Evolutionary conservation across 1,140 invertebrate genomes (phyloP).

Genomic region (Hylaeus anthracinus): DNA sequence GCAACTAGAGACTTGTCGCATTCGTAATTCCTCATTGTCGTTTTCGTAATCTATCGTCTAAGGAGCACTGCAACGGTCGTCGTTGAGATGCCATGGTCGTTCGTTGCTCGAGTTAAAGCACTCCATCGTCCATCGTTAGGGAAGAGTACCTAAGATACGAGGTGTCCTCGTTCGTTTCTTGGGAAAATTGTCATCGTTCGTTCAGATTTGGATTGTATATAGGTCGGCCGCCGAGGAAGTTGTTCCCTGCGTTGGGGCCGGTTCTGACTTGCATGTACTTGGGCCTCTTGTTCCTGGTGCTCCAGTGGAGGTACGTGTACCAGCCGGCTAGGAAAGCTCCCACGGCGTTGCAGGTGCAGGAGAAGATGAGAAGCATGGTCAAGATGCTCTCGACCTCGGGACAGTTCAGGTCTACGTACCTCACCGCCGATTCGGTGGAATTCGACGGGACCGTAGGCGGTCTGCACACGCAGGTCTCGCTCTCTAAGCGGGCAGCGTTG

Average conservation of each 20-base stretch:
- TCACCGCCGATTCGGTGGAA: constrained; percentile 37
- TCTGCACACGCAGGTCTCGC: constrained; percentile 74
- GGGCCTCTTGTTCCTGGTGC: constrained; percentile 68
- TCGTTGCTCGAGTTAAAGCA: neutral
- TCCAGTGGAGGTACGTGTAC: constrained; percentile 81
- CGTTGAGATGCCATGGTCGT: no score
- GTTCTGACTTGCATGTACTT: constrained; percentile 79
- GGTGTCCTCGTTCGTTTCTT: neutral
- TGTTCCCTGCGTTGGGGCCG: constrained; percentile 65
- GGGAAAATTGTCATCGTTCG: constrained; percentile 67
- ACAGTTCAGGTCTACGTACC: constrained; percentile 80
- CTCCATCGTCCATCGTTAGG: constrained; percentile 22
- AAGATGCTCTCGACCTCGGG: constrained; percentile 78
- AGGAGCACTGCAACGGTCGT: no score
- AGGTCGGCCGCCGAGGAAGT: constrained; percentile 60
- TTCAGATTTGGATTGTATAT: constrained; percentile 69
- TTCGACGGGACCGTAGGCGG: constrained; percentile 55
- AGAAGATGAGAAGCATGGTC: constrained; percentile 78
- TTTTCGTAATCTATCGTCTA: no score
- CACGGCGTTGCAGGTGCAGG: constrained; percentile 76
- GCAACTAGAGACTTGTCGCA: neutral
- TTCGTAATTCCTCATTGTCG: no score
- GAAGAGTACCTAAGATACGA: constrained; percentile 38
- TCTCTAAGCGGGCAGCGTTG: constrained; percentile 74
- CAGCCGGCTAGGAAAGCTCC: constrained; percentile 76